A percentile compares a stretch with the other conserved stretches of the same genome.
phyloP scores from a whole-genome alignment of 2,797 vertebrate species.

The Prionace glauca region DNA sequence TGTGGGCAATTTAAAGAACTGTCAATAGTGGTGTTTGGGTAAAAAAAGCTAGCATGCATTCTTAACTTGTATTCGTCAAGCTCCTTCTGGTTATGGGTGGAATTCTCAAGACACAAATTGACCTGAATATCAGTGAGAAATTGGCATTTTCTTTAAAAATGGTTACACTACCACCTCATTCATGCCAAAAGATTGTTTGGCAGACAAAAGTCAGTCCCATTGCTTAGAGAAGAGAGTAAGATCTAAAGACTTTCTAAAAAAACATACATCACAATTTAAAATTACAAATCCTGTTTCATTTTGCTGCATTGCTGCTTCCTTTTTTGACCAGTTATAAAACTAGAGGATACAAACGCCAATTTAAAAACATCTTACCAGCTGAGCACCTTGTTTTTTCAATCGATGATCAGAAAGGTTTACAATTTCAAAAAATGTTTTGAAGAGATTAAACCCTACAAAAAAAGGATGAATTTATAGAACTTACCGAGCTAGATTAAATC shows the following conservation, averaged over 20 bases:
- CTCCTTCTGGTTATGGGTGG: neutral
- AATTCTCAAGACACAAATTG: neutral
- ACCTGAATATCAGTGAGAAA: neutral
- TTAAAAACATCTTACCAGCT: conserved; percentile 69
- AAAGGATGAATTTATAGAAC: neutral
- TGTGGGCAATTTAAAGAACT: neutral
- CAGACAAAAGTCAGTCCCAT: neutral
- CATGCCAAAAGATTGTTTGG: neutral
- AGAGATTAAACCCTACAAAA: conserved; percentile 86
- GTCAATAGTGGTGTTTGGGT: neutral
- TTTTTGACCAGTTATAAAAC: neutral
- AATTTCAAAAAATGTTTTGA: conserved; percentile 98
- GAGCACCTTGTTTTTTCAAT: conserved; percentile 91
- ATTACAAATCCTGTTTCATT: neutral
- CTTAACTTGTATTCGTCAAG: neutral
- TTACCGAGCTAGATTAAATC: neutral
- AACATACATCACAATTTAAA: neutral
- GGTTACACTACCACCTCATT: neutral
- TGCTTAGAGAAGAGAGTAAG: neutral
- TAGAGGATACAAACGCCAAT: conserved; percentile 17
- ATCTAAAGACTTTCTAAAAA: neutral
- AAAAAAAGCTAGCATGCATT: neutral
- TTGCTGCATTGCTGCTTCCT: neutral
- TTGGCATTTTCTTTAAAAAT: neutral
- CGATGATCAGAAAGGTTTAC: conserved; percentile 97